These are phyloP conservation scores for Poeciliopsis paucimaculata DNA, from an alignment of 2,797 vertebrate genomes.

Conservation along the genomic window DNA sequence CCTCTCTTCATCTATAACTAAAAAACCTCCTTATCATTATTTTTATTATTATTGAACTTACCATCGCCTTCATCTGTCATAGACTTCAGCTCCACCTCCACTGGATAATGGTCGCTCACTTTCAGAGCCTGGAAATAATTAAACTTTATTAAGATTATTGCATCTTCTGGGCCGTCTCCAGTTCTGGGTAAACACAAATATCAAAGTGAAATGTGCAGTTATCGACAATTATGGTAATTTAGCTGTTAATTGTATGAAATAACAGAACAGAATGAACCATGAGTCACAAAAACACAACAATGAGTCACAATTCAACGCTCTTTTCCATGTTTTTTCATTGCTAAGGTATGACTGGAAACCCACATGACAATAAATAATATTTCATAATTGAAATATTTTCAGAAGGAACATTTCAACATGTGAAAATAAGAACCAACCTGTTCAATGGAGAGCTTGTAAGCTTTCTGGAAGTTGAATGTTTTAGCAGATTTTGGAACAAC, in stretches of 20 bases:
- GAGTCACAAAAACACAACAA: too few relatives aligned
- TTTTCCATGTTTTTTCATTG: neutral
- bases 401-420: neutral
- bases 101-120: conserved; percentile 81
- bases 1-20: too few relatives aligned
- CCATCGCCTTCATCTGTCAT: neutral
- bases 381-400: neutral
- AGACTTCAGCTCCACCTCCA: conserved; percentile 77
- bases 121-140: conserved; percentile 61
- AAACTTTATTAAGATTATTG: neutral
- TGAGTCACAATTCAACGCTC: too few relatives aligned
- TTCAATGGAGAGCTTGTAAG: conserved; percentile 57
- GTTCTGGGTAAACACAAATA: neutral
- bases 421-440: conserved; percentile 49
- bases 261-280: too few relatives aligned
- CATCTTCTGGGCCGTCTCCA: neutral
- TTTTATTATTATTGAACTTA: neutral
- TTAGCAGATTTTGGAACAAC: conserved; percentile 75
- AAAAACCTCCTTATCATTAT: too few relatives aligned
- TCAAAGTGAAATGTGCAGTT: neutral
- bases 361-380: neutral
- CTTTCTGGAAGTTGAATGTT: conserved; percentile 79
- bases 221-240: neutral
- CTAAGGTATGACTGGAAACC: neutral
- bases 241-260: neutral